Percentiles rank a stretch among this genome's conserved stretches.
These are phyloP conservation scores for Arnoldichthys spilopterus DNA, from an alignment of 2,797 vertebrate species.

Conservation along the genomic window DNA sequence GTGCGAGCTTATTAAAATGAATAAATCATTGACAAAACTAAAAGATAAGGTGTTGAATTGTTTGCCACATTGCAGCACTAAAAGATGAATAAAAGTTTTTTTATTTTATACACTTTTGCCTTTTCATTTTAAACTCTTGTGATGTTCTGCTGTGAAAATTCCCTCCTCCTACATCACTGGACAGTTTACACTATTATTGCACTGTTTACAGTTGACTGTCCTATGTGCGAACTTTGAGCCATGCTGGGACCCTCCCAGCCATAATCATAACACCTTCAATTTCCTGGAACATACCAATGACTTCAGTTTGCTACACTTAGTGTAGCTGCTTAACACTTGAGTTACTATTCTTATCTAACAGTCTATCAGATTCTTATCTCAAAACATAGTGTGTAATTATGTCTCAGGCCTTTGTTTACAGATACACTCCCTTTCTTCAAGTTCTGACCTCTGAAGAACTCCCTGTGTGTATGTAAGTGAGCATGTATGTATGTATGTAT, in stretches of 20 bases:
- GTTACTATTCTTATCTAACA: neutral
- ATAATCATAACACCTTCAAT: constrained; percentile 42
- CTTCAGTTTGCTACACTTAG: constrained; percentile 8
- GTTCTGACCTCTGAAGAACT: neutral
- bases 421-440: neutral
- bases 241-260: constrained; percentile 38
- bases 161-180: neutral
- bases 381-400: neutral
- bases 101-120: constrained; percentile 15
- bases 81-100: neutral
- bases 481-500: constrained; percentile 37
- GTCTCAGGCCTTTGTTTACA: constrained; percentile 7
- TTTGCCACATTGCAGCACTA: neutral
- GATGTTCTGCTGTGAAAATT: neutral
- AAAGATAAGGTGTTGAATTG: no score
- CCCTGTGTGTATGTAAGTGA: neutral
- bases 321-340: neutral
- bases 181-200: constrained; percentile 11
- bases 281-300: constrained; percentile 38
- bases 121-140: neutral
- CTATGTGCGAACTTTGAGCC: constrained; percentile 44
- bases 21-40: no score
- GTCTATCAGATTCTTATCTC: neutral
- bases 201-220: constrained; percentile 35
- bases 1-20: no score